Conservation (phyloP, 2,797 vertebrate genomes). For the Aplochiton taeniatus region DNA sequence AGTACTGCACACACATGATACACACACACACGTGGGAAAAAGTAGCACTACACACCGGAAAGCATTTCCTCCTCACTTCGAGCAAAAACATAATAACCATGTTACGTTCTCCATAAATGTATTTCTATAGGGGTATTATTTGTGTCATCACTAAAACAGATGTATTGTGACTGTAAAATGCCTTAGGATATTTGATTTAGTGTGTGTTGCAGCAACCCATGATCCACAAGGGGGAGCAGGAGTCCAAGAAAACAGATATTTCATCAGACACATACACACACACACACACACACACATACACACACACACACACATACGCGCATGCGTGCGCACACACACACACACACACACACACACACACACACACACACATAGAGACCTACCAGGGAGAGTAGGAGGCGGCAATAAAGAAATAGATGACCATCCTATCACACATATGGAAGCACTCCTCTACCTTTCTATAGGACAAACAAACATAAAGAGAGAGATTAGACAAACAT, state of each 20-base stretch:
- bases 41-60: slow-evolving; percentile 79
- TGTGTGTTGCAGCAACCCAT: no score
- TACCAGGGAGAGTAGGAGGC: slow-evolving; percentile 92
- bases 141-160: no score
- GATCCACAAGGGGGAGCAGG: slow-evolving; percentile 48
- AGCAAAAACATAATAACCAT: neutral
- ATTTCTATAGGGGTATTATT: neutral
- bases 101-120: neutral
- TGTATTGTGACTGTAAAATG: no score
- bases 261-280: neutral
- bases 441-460: slow-evolving; percentile 80
- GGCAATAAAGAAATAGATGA: slow-evolving; percentile 95
- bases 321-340: neutral
- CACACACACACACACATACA: slow-evolving; percentile 8
- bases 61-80: slow-evolving; percentile 63
- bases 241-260: slow-evolving; percentile 50
- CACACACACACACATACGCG: neutral
- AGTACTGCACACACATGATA: slow-evolving; percentile 89
- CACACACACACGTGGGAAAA: slow-evolving; percentile 94
- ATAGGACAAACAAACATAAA: slow-evolving; percentile 63
- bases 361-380: slow-evolving; percentile 53
- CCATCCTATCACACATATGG: slow-evolving; percentile 95
- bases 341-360: slow-evolving; percentile 19
- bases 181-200: no score
- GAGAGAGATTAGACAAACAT: neutral